Percentiles rank a stretch among this genome's conserved stretches.
phyloP scores from a whole-genome alignment of 2,113 vertebrate genomes.

The Rhabdomys dilectus region DNA sequence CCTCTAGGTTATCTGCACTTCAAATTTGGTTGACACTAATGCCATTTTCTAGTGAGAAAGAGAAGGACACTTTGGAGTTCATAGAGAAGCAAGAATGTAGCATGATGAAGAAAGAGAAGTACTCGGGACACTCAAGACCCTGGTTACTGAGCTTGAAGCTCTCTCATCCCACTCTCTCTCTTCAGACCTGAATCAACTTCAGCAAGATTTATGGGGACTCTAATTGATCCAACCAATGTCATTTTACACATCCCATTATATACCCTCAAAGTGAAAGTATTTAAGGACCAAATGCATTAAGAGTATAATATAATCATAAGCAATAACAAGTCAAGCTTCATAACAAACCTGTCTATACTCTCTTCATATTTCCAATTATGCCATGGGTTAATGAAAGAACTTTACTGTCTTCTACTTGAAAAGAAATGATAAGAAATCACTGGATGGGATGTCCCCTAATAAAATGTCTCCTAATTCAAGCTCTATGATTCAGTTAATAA shows the following conservation, averaged over 20 bases:
- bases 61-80: not conserved
- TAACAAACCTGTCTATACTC: not conserved
- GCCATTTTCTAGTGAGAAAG: not conserved
- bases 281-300: not conserved
- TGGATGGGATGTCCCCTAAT: not conserved
- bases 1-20: not conserved
- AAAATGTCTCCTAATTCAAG: slow-evolving; percentile 47
- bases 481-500: slow-evolving; percentile 37
- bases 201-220: not conserved
- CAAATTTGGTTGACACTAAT: not conserved
- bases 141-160: not conserved
- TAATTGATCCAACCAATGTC: not conserved
- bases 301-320: not conserved
- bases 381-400: not conserved
- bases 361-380: slow-evolving; percentile 31
- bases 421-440: slow-evolving; percentile 27
- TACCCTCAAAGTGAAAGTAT: not conserved
- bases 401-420: not conserved
- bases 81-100: not conserved
- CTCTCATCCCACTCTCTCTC: not conserved
- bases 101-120: not conserved
- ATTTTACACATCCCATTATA: not conserved
- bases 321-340: not conserved
- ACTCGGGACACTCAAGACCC: not conserved
- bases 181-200: not conserved